Evolutionary conservation across 2,888 invertebrate species (phyloP).

Genomic region (Erynnis tages): DNA sequence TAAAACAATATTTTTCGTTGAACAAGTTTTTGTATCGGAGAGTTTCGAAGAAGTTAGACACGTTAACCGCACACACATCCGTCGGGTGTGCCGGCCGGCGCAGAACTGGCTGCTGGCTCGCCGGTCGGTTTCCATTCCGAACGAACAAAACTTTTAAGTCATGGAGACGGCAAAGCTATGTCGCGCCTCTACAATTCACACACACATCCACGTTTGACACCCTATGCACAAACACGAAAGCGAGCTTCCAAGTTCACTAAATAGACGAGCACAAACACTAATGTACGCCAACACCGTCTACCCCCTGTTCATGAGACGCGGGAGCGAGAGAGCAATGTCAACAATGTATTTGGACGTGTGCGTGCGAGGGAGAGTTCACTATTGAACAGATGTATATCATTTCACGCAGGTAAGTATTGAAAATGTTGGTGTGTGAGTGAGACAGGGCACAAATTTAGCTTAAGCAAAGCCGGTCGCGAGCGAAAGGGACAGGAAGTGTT

Average conservation of each 20-base stretch:
- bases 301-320: conserved; percentile 75
- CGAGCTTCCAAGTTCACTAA: conserved; percentile 81
- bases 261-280: conserved; percentile 80
- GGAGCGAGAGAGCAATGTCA: conserved; percentile 74
- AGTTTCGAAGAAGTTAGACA: conserved; percentile 69
- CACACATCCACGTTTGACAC: conserved; percentile 68
- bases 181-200: conserved; percentile 79
- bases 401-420: conserved; percentile 81
- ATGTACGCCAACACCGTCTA: conserved; percentile 73
- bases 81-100: conserved; percentile 72
- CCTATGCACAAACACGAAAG: conserved; percentile 78
- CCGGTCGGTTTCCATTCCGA: conserved; percentile 65
- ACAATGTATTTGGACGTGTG: conserved; percentile 63
- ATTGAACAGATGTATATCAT: conserved; percentile 81
- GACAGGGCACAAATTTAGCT: conserved; percentile 72
- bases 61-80: conserved; percentile 55
- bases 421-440: conserved; percentile 77
- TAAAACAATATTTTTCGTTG: conserved; percentile 42
- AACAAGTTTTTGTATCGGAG: conserved; percentile 69
- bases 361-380: conserved; percentile 59
- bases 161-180: conserved; percentile 81
- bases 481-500: conserved; percentile 73
- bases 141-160: conserved; percentile 80
- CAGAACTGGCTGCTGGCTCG: conserved; percentile 76
- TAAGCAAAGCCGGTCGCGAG: conserved; percentile 71